Conservation (phyloP, 2,113 vertebrate genomes). For the Tautogolabrus adspersus region DNA sequence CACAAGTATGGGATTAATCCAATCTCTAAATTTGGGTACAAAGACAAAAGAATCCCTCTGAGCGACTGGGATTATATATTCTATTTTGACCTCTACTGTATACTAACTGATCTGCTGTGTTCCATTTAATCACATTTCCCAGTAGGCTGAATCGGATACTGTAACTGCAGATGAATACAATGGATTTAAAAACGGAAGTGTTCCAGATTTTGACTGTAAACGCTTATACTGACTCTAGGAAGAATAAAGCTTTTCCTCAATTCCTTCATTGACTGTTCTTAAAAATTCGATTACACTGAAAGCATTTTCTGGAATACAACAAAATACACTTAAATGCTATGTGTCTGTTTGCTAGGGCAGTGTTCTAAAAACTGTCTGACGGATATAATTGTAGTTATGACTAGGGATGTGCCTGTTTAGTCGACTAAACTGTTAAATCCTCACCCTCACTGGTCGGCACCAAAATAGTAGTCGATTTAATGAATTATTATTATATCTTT, state of each 20-base stretch:
- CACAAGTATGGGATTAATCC: constrained; percentile 16
- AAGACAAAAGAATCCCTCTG: constrained; percentile 32
- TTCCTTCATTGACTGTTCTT: neutral
- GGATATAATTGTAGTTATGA: neutral
- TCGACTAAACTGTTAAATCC: too few relatives aligned
- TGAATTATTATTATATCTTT: too few relatives aligned
- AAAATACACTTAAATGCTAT: neutral
- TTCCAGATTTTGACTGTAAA: constrained; percentile 15
- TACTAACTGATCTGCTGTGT: constrained; percentile 24
- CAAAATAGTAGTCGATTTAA: too few relatives aligned
- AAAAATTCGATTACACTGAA: neutral
- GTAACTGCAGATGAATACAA: constrained; percentile 37
- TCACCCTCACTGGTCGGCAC: too few relatives aligned
- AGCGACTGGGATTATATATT: neutral
- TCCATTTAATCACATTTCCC: constrained; percentile 46
- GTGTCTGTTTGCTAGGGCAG: neutral
- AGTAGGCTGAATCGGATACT: constrained; percentile 18
- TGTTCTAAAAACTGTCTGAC: neutral
- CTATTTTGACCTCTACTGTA: constrained; percentile 36
- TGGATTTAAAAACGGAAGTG: constrained; percentile 1
- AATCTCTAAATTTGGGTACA: constrained; percentile 17
- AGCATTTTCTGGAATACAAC: neutral
- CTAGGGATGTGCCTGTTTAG: too few relatives aligned
- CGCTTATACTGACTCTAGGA: neutral
- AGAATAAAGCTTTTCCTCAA: neutral